Evolutionary conservation across 1,140 invertebrate species (phyloP), one percentile per base, ranked within the genome.

Genomic region (Bombus confusus): DNA sequence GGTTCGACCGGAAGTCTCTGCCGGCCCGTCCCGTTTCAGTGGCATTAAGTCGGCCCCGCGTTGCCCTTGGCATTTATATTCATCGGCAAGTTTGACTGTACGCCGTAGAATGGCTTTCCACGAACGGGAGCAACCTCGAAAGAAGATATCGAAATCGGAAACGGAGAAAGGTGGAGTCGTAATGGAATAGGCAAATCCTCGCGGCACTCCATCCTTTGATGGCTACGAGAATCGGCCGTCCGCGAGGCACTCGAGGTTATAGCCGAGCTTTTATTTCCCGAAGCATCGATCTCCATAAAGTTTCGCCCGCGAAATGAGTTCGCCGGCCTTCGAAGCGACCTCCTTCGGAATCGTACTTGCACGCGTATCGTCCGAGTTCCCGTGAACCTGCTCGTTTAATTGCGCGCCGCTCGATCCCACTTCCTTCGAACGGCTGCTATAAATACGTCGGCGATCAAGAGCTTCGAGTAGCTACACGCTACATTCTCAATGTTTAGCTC

Each of bases 31-130:
- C 62, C 75, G 68, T n/a, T 76, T 25, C 72, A n/a, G 57, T 41
- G 72, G 80, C 88, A 43, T 89, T 80, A 88, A 86, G 76, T 76
- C 78, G 87, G 69, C 80, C 82, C 25, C 31, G 52, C 80, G 83
- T 87, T 86, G 88, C 62, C 72, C 76, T 73, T 79, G 84, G 75
- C 88, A 90, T 90, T 90, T 90, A 90, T 90, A 90, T 90, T 90
- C 88, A 90, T 90, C 87, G 88, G 85, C 79, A 90, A 90, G 88
- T 90, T 90, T 90, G 88, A 90, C 88, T 89, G 77, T 86, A 76
- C 80, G 52, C 64, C 71, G 25, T 77, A 73, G 88, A 75, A 72
- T 77, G 52, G 87, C 69, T 79, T 57, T n/a, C 39, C 69, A 28
- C 72, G 15, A 28, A 37, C 74, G 52, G 4, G 15, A 12, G n/a